Conservation (phyloP, 2,888 invertebrate species). For the Volucella inflata region DNA sequence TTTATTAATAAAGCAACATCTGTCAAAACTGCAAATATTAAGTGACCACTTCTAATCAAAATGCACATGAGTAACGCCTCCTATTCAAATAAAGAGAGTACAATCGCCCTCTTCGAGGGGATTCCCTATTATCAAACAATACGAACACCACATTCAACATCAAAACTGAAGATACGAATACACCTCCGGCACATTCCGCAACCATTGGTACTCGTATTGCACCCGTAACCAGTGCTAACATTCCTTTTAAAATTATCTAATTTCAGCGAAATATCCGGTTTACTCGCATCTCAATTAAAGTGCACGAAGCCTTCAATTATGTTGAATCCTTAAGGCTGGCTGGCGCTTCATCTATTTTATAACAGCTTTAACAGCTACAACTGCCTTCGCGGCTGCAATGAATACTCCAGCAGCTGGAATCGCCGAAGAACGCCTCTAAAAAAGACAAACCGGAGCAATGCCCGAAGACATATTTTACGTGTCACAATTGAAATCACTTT, state of each 20-base stretch:
- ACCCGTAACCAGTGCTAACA: slow-evolving; percentile 19
- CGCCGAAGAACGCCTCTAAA: slow-evolving; percentile 43
- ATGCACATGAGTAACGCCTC: slow-evolving; percentile 33
- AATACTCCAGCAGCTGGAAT: slow-evolving; percentile 69
- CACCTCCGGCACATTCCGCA: slow-evolving; percentile 64
- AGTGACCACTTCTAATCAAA: slow-evolving; percentile 29
- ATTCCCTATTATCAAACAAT: slow-evolving; percentile 4
- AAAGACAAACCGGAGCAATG: slow-evolving; percentile 59
- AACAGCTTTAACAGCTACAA: too few species aligned
- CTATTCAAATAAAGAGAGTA: slow-evolving; percentile 6
- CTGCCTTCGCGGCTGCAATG: slow-evolving; percentile 34
- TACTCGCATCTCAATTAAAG: slow-evolving; percentile 78
- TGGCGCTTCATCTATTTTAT: slow-evolving; percentile 6
- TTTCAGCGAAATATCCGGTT: slow-evolving; percentile 77
- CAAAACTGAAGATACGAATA: slow-evolving; percentile 23
- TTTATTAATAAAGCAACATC: background rate
- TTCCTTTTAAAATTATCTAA: slow-evolving; percentile 63
- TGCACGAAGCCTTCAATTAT: slow-evolving; percentile 55
- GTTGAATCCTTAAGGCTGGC: slow-evolving; percentile 20
- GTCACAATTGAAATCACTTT: slow-evolving; percentile 58
- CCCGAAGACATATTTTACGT: slow-evolving; percentile 70
- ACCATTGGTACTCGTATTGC: slow-evolving; percentile 23
- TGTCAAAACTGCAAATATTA: background rate
- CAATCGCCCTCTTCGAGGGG: background rate
- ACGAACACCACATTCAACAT: slow-evolving; percentile 17